A percentile compares a stretch with the other conserved stretches of the same genome.
Evolutionary conservation across 2,797 vertebrate genomes (phyloP).

Genomic region (Xyrichtys novacula): DNA sequence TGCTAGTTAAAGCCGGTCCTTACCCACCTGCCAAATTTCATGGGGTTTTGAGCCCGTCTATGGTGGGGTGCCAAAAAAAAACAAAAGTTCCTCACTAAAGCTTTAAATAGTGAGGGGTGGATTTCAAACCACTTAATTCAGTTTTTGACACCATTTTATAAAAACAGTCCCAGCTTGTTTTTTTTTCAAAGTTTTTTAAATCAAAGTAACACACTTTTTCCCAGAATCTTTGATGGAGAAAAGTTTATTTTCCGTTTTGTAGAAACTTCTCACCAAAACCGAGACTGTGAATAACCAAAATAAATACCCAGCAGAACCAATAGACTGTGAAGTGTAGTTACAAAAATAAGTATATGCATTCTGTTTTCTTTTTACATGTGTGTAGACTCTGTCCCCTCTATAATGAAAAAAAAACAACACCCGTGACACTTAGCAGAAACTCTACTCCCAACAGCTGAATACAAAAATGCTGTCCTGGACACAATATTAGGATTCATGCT

Average conservation of each 20-base stretch:
- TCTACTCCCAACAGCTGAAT: constrained; percentile 18
- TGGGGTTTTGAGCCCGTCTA: no score
- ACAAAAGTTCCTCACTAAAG: no score
- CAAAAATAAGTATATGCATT: constrained; percentile 54
- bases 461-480: not conserved
- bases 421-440: not conserved
- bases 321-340: constrained; percentile 43
- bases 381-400: not conserved
- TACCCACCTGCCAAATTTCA: no score
- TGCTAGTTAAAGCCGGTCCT: no score
- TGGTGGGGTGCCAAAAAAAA: no score
- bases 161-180: no score
- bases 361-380: constrained; percentile 50
- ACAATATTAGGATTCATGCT: constrained; percentile 15
- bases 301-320: constrained; percentile 71
- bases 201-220: not conserved
- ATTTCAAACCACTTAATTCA: no score
- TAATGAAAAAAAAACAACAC: not conserved
- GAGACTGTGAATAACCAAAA: constrained; percentile 55
- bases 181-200: no score
- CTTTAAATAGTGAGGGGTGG: no score
- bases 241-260: constrained; percentile 63
- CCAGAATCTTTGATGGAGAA: constrained; percentile 31
- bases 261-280: constrained; percentile 66
- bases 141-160: no score